Evolutionary conservation across 2,888 invertebrate genomes (phyloP).

Genomic region (Gymnocheta viridis): DNA sequence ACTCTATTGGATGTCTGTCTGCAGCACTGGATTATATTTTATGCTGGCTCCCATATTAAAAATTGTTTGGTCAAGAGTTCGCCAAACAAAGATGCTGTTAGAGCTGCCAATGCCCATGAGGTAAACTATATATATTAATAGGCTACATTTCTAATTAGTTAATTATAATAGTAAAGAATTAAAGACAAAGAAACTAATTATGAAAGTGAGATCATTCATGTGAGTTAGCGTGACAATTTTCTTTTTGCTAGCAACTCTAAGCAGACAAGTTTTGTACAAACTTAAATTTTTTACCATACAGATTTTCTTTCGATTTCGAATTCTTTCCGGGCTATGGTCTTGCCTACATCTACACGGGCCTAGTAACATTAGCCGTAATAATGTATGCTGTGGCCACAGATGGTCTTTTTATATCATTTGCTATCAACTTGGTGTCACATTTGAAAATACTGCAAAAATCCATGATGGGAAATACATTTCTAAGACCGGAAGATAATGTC

Average conservation of each 20-base stretch:
- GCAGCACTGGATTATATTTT: slow-evolving; percentile 77
- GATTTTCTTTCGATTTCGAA: slow-evolving; percentile 77
- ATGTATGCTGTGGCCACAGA: slow-evolving; percentile 77
- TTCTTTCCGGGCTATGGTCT: slow-evolving; percentile 76
- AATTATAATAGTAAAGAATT: no score
- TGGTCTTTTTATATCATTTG: slow-evolving; percentile 78
- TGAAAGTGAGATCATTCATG: no score
- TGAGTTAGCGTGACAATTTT: no score
- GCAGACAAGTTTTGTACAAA: not conserved
- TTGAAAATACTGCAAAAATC: slow-evolving; percentile 76
- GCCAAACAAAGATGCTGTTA: slow-evolving; percentile 57
- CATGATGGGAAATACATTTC: slow-evolving; percentile 68
- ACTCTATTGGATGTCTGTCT: slow-evolving; percentile 75
- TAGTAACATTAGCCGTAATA: slow-evolving; percentile 75
- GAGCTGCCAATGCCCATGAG: slow-evolving; percentile 80
- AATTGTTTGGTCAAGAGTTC: slow-evolving; percentile 71
- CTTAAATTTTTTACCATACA: slow-evolving; percentile 46
- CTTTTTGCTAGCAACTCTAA: not conserved
- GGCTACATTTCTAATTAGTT: no score
- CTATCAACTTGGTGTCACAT: slow-evolving; percentile 77
- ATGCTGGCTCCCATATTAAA: slow-evolving; percentile 76
- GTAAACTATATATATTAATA: slow-evolving; percentile 67
- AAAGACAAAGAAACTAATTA: no score
- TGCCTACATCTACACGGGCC: slow-evolving; percentile 74
- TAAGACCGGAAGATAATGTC: slow-evolving; percentile 46